These are phyloP conservation scores for Sminthurinus aureus DNA, from an alignment of 2,888 invertebrate species.

Conservation along the genomic window DNA sequence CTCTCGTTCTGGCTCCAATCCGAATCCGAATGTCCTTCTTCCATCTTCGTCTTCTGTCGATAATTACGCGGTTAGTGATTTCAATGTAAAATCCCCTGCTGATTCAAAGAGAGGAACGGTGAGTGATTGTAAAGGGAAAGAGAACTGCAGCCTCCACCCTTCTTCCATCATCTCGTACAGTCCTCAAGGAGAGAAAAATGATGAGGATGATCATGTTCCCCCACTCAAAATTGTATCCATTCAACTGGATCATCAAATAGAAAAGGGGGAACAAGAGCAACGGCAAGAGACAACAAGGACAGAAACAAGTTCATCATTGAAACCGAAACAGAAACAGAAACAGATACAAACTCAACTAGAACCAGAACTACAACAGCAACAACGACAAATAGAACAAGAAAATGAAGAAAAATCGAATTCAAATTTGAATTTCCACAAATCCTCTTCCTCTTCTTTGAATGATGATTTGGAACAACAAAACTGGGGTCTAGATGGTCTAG, in stretches of 20 bases:
- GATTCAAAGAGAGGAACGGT: constrained; percentile 10
- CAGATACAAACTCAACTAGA: background rate
- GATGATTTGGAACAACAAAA: too few relatives aligned
- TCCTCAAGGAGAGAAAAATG: constrained; percentile 14
- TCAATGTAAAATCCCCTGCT: constrained; percentile 12
- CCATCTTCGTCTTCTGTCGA: constrained; percentile 14
- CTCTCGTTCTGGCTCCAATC: too few relatives aligned
- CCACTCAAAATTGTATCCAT: constrained; percentile 23
- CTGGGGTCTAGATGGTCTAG: too few relatives aligned
- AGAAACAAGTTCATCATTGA: too few relatives aligned
- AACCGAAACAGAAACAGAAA: background rate
- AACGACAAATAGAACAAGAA: background rate
- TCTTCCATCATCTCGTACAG: constrained; percentile 26
- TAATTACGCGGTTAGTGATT: constrained; percentile 32
- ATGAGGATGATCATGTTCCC: constrained; percentile 3
- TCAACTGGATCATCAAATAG: constrained; percentile 14
- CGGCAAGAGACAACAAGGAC: background rate
- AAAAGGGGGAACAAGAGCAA: background rate
- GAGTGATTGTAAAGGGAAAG: background rate
- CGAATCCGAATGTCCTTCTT: background rate
- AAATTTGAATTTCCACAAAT: background rate
- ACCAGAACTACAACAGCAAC: constrained; percentile 3
- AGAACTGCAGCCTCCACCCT: background rate
- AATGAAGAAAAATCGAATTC: constrained; percentile 8
- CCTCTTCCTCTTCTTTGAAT: too few relatives aligned